These are phyloP conservation scores for Brachionus asplanchnoidis DNA, from an alignment of 1,140 invertebrate genomes.

Conservation along the genomic window DNA sequence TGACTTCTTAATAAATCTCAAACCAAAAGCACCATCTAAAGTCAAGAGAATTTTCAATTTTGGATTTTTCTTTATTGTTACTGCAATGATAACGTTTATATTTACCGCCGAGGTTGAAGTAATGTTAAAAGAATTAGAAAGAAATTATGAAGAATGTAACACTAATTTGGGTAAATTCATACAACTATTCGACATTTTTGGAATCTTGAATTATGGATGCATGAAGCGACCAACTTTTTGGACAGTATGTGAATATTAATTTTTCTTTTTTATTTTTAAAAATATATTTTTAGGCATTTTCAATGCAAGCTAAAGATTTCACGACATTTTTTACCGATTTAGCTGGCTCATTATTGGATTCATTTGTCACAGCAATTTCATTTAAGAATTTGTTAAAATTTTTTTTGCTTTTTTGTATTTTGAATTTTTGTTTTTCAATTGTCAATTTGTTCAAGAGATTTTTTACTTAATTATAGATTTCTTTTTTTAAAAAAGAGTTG, in stretches of 20 bases:
- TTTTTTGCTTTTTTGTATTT: constrained; percentile 4
- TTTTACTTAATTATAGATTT: not conserved
- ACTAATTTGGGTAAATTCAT: not conserved
- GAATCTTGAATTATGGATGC: not conserved
- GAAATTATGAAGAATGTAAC: not conserved
- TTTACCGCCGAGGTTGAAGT: constrained; percentile 5
- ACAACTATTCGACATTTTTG: not conserved
- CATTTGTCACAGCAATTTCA: constrained; percentile 19
- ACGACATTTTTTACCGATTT: constrained; percentile 28
- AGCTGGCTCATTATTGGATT: not conserved
- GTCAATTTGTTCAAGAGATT: constrained; percentile 23
- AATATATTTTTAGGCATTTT: constrained; percentile 9
- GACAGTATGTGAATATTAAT: not conserved
- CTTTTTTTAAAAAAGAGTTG: not conserved
- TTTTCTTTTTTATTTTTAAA: not conserved
- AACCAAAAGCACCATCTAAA: not conserved
- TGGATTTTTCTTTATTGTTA: not conserved
- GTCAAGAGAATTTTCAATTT: not conserved
- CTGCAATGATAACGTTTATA: not conserved
- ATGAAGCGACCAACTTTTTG: constrained; percentile 10
- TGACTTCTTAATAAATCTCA: constrained; percentile 10
- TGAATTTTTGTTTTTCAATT: constrained; percentile 5
- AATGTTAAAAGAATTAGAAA: constrained; percentile 6
- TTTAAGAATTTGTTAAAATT: constrained; percentile 30
- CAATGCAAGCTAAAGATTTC: constrained; percentile 1